Base-by-base conservation (phyloP, 2,888 invertebrate species). In the Xanthia togata region DNA sequence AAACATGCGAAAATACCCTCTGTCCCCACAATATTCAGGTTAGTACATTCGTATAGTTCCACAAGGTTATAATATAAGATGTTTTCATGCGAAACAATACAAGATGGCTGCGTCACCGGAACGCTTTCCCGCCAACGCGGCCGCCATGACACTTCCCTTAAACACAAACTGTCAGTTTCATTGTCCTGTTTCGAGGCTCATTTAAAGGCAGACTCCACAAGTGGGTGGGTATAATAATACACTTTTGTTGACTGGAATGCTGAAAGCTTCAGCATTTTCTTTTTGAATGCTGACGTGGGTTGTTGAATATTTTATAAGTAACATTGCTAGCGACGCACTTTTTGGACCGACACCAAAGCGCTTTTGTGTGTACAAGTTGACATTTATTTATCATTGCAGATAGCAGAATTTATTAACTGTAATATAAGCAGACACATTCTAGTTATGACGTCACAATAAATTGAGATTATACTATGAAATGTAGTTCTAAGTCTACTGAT, bases 131-230 rank as follows among this genome's bases (percentile, higher is more conserved):
- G 89, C 91, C 89, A 73, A 87, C 87, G 81, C 85, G 62, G 80
- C 79, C 83, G 88, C 91, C 87, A 90, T 91, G 90, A 87, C 87
- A 88, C 85, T 88, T 89, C 84, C 84, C 76, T 83, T 84, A 71
- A 72, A 87, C 78, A 73, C 60, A 65, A 87, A 79, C 88, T 89
- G 90, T 85, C 88, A 88, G 79, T 74, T 76, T 69, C 80, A 87
- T 88, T 88, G 87, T 89, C 80, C 82, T 86, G 72, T 81, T 84
- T 79, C 57, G 73, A 82, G 71, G 76, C 70, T 83, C 87, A 83
- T 87, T 86, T 85, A 78, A 78, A 83, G 68, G 78, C 80, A 82
- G 68, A 83, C 80, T 77, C 88, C 73, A 86, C 87, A 88, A 88
- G 88, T 88, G 84, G 76, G 79, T 77, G 74, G 76, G 70, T 82